Conservation (phyloP, 1,140 invertebrate genomes). For the Eueides isabella region DNA sequence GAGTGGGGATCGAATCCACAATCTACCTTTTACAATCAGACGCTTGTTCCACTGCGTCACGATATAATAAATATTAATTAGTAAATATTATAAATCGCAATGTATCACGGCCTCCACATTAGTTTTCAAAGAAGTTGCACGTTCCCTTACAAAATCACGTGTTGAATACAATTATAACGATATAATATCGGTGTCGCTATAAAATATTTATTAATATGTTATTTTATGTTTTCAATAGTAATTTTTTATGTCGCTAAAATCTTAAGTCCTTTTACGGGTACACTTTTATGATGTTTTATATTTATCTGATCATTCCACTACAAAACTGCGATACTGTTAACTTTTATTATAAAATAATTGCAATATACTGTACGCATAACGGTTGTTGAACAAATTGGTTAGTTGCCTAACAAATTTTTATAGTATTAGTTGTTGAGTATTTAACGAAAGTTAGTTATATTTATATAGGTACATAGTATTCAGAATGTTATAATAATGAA, state of each 20-base stretch:
- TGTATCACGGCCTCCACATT: background rate
- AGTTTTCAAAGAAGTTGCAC: constrained; percentile 1
- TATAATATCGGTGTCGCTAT: constrained; percentile 3
- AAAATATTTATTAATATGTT: constrained; percentile 14
- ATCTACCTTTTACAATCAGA: no score
- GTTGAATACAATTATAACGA: background rate
- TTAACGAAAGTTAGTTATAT: background rate
- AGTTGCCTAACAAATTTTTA: constrained; percentile 2
- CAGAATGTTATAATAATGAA: background rate
- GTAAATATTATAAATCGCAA: background rate
- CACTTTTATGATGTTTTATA: constrained; percentile 5
- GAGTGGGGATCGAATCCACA: no score
- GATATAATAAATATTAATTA: background rate
- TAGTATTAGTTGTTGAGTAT: background rate
- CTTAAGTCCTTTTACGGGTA: background rate
- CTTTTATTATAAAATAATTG: constrained; percentile 18
- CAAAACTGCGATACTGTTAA: constrained; percentile 15
- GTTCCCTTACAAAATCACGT: constrained; percentile 8
- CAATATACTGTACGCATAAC: constrained; percentile 13
- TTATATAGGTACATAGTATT: background rate
- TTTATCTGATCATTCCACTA: background rate
- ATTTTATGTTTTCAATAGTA: constrained; percentile 7
- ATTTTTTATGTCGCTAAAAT: constrained; percentile 9
- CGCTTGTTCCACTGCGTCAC: no score
- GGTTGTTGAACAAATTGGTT: constrained; percentile 17